Evolutionary conservation across 2,797 vertebrate genomes (phyloP), one percentile per base, ranked within the genome.

Genomic region (Lithobates pipiens): DNA sequence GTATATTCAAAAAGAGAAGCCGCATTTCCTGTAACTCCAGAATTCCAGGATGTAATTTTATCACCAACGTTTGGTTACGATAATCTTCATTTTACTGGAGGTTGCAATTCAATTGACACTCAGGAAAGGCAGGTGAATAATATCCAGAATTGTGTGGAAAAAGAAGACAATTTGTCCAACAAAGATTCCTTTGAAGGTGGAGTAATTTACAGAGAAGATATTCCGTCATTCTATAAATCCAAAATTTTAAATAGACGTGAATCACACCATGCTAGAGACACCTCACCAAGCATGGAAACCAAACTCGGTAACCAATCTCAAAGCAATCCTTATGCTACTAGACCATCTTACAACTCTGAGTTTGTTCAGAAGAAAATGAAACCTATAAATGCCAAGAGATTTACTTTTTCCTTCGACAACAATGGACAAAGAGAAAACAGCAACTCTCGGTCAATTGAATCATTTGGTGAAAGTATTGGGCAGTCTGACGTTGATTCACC

Each of bases 321-420:
- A 25, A 57, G 54, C n/a, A 36, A 69, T 16, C 61, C 70, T 54
- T 42, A 32, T 23, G 11, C 27, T 85, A 76, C 78, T 85, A 82
- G 87, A 85, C 77, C 84, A 50, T 80, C 80, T 7, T 88, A 89
- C 39, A 78, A 78, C 50, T 69, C 89, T 50, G 85, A 89, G 86
- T 88, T 18, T 88, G 87, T 89, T 79, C 90, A 89, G 86, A 83
- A 92, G 71, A 82, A 91, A 87, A 78, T 71, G 5, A 71, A 79
- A 76, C 44, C 36, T 23, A 77, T 42, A 34, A 91, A 89, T 83
- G 65, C 70, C 91, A 88, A 88, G 89, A 92, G 85, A 83, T 77
- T 81, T 88, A 88, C 74, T 73, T 8, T 44, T 36, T 67, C 84
- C 77, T 85, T 89, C 44, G 90, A 88, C 88, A 83, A 67, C 44